Percentiles rank a stretch among this genome's conserved stretches.
These are phyloP conservation scores for Premnoplex brunnescens DNA, from an alignment of 2,797 vertebrate species.

Conservation along the genomic window DNA sequence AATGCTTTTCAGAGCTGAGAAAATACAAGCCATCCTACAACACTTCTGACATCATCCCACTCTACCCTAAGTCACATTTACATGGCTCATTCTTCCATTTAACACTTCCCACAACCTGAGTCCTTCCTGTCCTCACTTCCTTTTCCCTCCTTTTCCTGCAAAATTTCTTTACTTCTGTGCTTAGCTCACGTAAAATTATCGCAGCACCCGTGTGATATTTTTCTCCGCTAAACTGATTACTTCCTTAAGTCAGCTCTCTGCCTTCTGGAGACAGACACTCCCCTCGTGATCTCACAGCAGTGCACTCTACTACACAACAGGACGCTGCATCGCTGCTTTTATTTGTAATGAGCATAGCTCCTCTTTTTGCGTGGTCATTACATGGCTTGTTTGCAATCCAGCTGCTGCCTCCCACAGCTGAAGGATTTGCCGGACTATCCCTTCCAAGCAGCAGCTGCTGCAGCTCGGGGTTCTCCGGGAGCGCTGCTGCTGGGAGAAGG, in stretches of 20 bases:
- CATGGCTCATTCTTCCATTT: constrained; percentile 30
- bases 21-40: constrained; percentile 38
- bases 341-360: neutral
- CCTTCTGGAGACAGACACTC: neutral
- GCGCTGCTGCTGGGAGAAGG: neutral
- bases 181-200: neutral
- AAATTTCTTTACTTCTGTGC: neutral
- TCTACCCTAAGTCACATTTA: constrained; percentile 25
- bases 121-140: constrained; percentile 29
- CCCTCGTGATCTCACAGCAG: neutral
- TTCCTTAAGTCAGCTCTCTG: neutral
- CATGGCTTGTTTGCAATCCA: neutral
- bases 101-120: constrained; percentile 44
- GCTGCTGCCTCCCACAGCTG: neutral
- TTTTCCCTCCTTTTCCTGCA: constrained; percentile 11
- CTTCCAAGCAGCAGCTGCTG: neutral
- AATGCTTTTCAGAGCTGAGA: constrained; percentile 12
- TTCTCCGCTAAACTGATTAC: neutral
- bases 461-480: neutral
- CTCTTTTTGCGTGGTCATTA: neutral
- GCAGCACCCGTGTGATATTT: neutral
- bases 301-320: neutral
- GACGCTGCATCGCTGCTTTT: fast-evolving
- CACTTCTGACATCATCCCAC: constrained; percentile 50
- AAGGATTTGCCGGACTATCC: neutral